Evolutionary conservation across 2,888 invertebrate genomes (phyloP).

Genomic region (Hydriomena furcata): DNA sequence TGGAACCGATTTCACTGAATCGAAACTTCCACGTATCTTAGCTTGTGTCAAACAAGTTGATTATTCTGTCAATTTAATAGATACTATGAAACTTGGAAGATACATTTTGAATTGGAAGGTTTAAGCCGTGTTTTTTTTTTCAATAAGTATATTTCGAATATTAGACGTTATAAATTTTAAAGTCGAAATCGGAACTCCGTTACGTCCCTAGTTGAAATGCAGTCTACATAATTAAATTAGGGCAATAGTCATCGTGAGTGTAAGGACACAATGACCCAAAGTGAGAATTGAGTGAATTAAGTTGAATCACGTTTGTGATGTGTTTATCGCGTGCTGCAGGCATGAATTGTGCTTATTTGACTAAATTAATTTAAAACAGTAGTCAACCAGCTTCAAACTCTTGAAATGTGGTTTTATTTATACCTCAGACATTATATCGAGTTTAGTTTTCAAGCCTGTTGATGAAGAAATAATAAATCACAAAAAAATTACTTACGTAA

Average conservation of each 20-base stretch:
- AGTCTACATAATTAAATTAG: constrained; percentile 75
- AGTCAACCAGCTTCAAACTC: not conserved
- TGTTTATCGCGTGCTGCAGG: constrained; percentile 64
- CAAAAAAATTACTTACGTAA: no score
- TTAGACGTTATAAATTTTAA: no score
- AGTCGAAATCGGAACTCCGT: not conserved
- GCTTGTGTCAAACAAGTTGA: not conserved
- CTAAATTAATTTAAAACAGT: constrained; percentile 12
- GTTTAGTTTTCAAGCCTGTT: no score
- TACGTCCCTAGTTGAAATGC: constrained; percentile 33
- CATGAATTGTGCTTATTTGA: constrained; percentile 43
- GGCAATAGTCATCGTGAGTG: constrained; percentile 71
- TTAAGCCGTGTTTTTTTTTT: no score
- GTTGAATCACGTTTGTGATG: constrained; percentile 68
- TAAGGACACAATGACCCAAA: constrained; percentile 71
- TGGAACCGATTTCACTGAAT: constrained; percentile 2
- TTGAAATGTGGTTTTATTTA: not conserved
- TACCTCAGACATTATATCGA: no score
- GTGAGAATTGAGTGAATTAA: constrained; percentile 75
- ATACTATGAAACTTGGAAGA: not conserved
- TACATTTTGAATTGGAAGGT: no score
- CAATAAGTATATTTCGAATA: no score
- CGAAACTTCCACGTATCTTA: not conserved
- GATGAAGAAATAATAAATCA: no score
- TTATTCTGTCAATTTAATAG: not conserved